Evolutionary conservation across 1,140 invertebrate genomes (phyloP), one percentile per base, ranked within the genome.

Genomic region (Homarus americanus): DNA sequence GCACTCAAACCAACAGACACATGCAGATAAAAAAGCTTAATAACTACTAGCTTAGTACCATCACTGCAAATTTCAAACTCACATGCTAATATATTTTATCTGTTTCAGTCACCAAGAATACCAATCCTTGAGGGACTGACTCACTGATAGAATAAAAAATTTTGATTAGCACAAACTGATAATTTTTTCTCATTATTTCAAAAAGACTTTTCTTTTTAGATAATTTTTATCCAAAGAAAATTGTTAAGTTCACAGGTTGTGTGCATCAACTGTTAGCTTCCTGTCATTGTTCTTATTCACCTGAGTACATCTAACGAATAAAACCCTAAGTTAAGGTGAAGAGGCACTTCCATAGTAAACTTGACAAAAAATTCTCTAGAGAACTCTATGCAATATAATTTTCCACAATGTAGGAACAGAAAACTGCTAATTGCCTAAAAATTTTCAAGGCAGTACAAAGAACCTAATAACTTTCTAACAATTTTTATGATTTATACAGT

Each of bases 341-440:
- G 88, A 90, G 88, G 88, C 88, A 90, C 88, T 90, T 90, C 80
- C 88, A 90, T 90, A 75, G 80, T 83, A 90, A 90, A 90, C 53
- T 78, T 76, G 41, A 85, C 73, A 84, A 44, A 83, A 84, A 28
- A n/a, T 38, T 72, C 38, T 84, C 41, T 73, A 84, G 41, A 84
- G 69, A 84, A 84, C 28, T 69, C 24, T 73, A 84, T 76, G 69
- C 40, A 76, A 44, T 53, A 75, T 32, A 58, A 88, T 88, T 49
- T n/a, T 44, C 40, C 28, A 80, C 69, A 49, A 66, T 24, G 53
- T 80, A 49, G 75, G 40, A 49, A 80, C 38, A 72, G 40, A 80
- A 44, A 88, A 78, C 34, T 41, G 49, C 75, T 44, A 78, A 49
- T 40, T 63, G 49, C 73, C 53, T 53, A 20, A 88, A 41, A 79